Conservation (phyloP, 2,113 vertebrate species). For the Seriola aureovittata region DNA sequence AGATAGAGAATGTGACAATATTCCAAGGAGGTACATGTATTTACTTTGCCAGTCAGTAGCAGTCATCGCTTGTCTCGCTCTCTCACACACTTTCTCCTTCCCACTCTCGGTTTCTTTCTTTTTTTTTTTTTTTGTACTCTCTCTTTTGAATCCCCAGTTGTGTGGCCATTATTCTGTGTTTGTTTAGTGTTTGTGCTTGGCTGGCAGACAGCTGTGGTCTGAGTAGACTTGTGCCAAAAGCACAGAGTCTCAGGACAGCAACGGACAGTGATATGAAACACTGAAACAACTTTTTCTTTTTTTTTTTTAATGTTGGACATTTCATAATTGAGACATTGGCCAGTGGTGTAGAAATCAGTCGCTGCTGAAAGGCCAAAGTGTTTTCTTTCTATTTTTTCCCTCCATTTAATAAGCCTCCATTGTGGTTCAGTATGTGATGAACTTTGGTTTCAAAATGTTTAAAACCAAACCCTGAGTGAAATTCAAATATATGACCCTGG, state of each 20-base stretch:
- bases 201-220: slow-evolving; percentile 44
- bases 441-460: slow-evolving; percentile 36
- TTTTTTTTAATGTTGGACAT: slow-evolving; percentile 31
- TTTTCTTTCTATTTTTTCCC: slow-evolving; percentile 31
- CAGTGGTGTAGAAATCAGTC: slow-evolving; percentile 30
- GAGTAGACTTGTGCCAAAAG: slow-evolving; percentile 13
- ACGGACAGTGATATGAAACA: slow-evolving; percentile 8
- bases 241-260: slow-evolving; percentile 14
- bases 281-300: background rate
- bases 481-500: slow-evolving; percentile 5
- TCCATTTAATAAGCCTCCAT: slow-evolving; percentile 12
- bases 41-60: slow-evolving; percentile 31
- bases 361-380: slow-evolving; percentile 9
- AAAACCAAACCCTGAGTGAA: background rate
- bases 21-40: slow-evolving; percentile 28
- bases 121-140: slow-evolving; percentile 1
- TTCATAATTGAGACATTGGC: slow-evolving; percentile 41
- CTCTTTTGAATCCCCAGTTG: slow-evolving; percentile 26
- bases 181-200: slow-evolving; percentile 61
- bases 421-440: slow-evolving; percentile 16
- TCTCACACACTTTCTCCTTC: slow-evolving; percentile 31
- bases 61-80: slow-evolving; percentile 25
- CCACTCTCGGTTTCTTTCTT: background rate
- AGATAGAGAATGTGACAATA: slow-evolving; percentile 22
- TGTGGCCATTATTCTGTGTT: slow-evolving; percentile 50